A percentile compares a stretch with the other conserved stretches of the same genome.
phyloP scores from a whole-genome alignment of 1,140 invertebrate species.

The Hycleus phaleratus region DNA sequence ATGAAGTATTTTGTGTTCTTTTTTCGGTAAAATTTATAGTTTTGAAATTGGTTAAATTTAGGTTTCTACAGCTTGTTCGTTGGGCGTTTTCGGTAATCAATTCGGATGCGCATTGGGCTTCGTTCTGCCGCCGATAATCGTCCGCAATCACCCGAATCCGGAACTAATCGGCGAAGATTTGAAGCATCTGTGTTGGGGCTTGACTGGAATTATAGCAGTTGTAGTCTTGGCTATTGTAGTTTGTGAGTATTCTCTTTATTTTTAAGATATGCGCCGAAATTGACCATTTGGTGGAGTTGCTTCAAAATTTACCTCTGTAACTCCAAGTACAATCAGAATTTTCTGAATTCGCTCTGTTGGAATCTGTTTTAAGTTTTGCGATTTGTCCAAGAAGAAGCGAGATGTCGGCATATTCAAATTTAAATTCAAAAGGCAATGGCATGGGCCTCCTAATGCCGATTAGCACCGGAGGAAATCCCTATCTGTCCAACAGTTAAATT shows the following conservation, averaged over 20 bases:
- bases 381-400: too few relatives aligned
- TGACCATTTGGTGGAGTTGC: too few relatives aligned
- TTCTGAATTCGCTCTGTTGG: too few relatives aligned
- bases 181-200: conserved; percentile 46
- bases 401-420: too few relatives aligned
- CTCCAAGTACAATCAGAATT: too few relatives aligned
- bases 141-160: conserved; percentile 40
- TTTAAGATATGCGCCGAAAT: too few relatives aligned
- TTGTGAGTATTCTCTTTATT: conserved; percentile 43
- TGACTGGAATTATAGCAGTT: conserved; percentile 50
- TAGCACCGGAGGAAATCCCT: too few relatives aligned
- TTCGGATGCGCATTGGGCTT: conserved; percentile 46
- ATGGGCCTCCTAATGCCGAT: too few relatives aligned
- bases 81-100: conserved; percentile 75
- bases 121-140: conserved; percentile 41
- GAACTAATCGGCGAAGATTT: conserved; percentile 39
- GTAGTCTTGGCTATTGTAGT: conserved; percentile 50
- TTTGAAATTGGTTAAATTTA: not conserved
- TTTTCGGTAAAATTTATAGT: not conserved
- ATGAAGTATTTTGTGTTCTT: conserved; percentile 49
- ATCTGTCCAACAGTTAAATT: too few relatives aligned
- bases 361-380: too few relatives aligned
- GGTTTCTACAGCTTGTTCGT: conserved; percentile 64
- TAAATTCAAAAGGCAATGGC: too few relatives aligned
- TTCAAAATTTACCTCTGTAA: too few relatives aligned